Evolutionary conservation across 2,888 invertebrate genomes (phyloP).

Genomic region (Nomada goodeniana): DNA sequence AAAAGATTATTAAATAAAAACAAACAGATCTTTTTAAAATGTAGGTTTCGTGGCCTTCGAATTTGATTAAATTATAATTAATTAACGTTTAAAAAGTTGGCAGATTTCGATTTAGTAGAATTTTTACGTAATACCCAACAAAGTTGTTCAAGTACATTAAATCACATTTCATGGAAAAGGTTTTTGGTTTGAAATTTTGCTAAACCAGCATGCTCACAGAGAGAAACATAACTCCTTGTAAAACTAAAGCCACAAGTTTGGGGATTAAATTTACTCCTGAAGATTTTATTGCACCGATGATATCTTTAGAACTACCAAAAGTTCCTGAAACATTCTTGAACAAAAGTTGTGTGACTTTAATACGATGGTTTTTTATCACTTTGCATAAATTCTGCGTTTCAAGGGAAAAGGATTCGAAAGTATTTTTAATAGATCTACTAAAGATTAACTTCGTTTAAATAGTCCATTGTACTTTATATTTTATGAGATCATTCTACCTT

Average conservation of each 20-base stretch:
- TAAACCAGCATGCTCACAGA: too few relatives aligned
- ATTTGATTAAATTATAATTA: too few relatives aligned
- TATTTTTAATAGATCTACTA: not conserved
- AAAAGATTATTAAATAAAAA: too few relatives aligned
- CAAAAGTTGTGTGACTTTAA: slow-evolving; percentile 1
- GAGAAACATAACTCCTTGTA: not conserved
- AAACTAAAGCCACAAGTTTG: not conserved
- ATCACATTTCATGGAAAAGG: too few relatives aligned
- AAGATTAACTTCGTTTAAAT: too few relatives aligned
- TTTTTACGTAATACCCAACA: too few relatives aligned
- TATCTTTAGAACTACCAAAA: slow-evolving; percentile 1
- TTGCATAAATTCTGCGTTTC: not conserved
- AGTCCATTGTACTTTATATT: not conserved
- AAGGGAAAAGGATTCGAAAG: not conserved
- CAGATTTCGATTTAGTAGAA: too few relatives aligned
- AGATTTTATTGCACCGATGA: not conserved
- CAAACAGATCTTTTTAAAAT: too few relatives aligned
- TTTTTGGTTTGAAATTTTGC: too few relatives aligned
- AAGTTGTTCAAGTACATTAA: too few relatives aligned
- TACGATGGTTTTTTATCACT: not conserved
- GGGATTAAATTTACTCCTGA: not conserved
- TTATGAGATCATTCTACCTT: not conserved
- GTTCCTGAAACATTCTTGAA: not conserved
- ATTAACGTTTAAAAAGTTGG: too few relatives aligned
- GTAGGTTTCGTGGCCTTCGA: too few relatives aligned